Conservation (phyloP, 1,140 invertebrate species). For the Drosophila arawakana region DNA sequence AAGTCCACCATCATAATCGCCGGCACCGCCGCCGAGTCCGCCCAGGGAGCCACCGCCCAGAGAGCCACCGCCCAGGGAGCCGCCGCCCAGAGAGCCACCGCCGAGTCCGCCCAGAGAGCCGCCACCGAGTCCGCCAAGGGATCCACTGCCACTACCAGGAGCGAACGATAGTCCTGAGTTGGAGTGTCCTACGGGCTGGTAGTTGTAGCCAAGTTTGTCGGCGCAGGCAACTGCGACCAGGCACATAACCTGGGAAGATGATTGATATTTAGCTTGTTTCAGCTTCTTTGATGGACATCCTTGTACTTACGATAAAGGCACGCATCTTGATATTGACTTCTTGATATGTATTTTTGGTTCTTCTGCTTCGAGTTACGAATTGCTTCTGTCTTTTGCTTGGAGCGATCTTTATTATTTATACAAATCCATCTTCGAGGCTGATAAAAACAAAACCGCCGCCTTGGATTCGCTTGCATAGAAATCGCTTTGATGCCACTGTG, state of each 20-base stretch:
- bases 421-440: constrained; percentile 79
- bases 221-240: constrained; percentile 75
- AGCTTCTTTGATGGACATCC: constrained; percentile 3
- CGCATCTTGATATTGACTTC: constrained; percentile 62
- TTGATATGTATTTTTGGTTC: constrained; percentile 54
- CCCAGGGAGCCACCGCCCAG: constrained; percentile 25
- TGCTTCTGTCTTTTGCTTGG: constrained; percentile 64
- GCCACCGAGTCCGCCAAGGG: constrained; percentile 6
- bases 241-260: constrained; percentile 57
- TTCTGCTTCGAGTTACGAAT: constrained; percentile 60
- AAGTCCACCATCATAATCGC: constrained; percentile 8
- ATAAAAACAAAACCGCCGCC: constrained; percentile 73
- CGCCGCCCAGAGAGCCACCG: neutral
- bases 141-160: constrained; percentile 45
- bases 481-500: constrained; percentile 75
- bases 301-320: constrained; percentile 72
- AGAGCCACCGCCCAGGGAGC: constrained; percentile 23
- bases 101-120: constrained; percentile 14
- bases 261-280: constrained; percentile 20
- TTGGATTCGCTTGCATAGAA: constrained; percentile 65
- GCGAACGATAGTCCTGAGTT: constrained; percentile 59
- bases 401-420: constrained; percentile 78
- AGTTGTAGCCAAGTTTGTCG: constrained; percentile 78
- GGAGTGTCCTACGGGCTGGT: constrained; percentile 70
- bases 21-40: constrained; percentile 3